These are phyloP conservation scores for Chloropsis hardwickii DNA, from an alignment of 2,113 vertebrate species.

Conservation along the genomic window DNA sequence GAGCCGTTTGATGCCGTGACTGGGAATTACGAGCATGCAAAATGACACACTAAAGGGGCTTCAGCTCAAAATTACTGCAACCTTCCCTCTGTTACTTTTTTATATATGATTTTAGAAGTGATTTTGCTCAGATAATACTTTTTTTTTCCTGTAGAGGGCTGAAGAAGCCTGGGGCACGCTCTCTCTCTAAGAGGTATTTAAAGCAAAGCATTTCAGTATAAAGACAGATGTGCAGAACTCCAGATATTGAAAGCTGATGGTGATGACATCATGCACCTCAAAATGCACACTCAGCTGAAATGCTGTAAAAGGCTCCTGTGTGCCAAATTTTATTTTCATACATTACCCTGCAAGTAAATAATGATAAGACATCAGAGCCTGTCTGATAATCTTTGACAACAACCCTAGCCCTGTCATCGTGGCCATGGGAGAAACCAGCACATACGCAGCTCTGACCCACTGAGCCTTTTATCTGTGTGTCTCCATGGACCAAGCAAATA, in stretches of 20 bases:
- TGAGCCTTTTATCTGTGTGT: slow-evolving; percentile 78
- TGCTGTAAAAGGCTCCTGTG: not conserved
- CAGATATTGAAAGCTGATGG: not conserved
- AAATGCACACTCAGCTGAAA: not conserved
- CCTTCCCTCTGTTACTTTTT: not conserved
- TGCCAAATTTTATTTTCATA: slow-evolving; percentile 40
- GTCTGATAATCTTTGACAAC: slow-evolving; percentile 80
- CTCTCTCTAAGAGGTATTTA: not conserved
- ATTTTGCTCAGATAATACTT: not conserved
- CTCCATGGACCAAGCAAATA: slow-evolving; percentile 78
- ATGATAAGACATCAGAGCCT: slow-evolving; percentile 65
- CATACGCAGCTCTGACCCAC: slow-evolving; percentile 70
- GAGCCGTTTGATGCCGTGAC: not conserved
- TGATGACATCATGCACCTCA: not conserved
- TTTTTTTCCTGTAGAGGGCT: not conserved
- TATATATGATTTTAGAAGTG: not conserved
- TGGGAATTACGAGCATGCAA: not conserved
- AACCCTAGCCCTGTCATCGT: slow-evolving; percentile 57
- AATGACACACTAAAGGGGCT: not conserved
- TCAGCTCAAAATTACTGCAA: not conserved
- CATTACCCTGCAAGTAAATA: slow-evolving; percentile 60
- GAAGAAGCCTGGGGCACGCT: not conserved
- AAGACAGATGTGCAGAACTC: not conserved
- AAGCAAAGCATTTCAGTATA: not conserved
- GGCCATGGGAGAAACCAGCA: slow-evolving; percentile 69